A percentile compares a stretch with the other conserved stretches of the same genome.
Evolutionary conservation across 1,140 invertebrate species (phyloP).

Genomic region (Caenorhabditis inopinata): DNA sequence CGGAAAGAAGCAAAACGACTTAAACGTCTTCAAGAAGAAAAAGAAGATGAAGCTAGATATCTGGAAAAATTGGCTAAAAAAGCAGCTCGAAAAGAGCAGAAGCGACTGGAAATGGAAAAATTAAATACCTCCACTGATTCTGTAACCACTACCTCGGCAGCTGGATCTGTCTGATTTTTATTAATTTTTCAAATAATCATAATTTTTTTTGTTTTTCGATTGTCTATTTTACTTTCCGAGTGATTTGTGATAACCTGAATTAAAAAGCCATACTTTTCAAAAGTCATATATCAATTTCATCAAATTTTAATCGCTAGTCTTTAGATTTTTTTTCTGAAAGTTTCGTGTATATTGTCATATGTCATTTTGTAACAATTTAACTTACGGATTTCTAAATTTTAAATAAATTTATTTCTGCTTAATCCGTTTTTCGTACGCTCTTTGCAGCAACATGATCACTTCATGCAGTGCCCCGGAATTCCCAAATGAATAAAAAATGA

Average conservation of each 20-base stretch:
- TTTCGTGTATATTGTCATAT: too few species aligned
- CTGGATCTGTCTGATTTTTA: not conserved
- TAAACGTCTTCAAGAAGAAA: not conserved
- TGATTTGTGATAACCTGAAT: too few species aligned
- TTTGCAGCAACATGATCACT: not conserved
- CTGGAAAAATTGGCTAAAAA: not conserved
- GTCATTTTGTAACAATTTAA: too few species aligned
- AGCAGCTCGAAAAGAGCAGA: not conserved
- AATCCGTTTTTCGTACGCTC: not conserved
- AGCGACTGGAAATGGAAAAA: not conserved
- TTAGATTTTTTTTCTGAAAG: too few species aligned
- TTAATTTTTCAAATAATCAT: not conserved
- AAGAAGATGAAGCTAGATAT: not conserved
- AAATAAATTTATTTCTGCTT: too few species aligned
- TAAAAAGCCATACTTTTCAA: too few species aligned
- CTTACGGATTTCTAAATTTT: too few species aligned
- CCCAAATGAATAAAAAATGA: slow-evolving; percentile 33
- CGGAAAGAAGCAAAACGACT: slow-evolving; percentile 8
- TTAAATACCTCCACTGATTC: not conserved
- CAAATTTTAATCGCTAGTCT: too few species aligned
- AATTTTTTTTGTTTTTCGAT: too few species aligned
- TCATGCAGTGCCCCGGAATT: not conserved
- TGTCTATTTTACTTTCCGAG: too few species aligned
- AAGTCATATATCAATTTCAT: too few species aligned
- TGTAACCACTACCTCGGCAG: not conserved